Evolutionary conservation across 2,113 vertebrate species (phyloP), one percentile per base, ranked within the genome.

Genomic region (Phasianus colchicus): DNA sequence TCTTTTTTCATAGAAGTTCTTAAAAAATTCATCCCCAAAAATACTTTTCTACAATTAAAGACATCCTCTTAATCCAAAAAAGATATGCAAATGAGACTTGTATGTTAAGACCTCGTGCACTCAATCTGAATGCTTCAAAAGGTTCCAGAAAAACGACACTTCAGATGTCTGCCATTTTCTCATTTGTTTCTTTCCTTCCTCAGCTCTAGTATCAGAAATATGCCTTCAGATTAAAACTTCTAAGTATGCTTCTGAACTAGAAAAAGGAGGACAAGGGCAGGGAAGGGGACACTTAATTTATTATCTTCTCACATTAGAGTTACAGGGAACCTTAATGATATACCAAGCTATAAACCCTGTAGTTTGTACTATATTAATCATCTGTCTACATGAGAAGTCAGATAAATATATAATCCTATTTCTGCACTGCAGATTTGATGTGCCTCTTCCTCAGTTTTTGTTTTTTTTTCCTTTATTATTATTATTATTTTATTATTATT

Each of bases 241-340:
- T 73, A 83, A 93, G 61, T 78, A 47, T 38, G 47, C 60, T 92
- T 86, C 93, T 65, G 90, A 92, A 95, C 58, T 58, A 83, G 52
- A 63, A 78, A 95, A 96, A 94, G 84, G 89, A 96, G 94, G 95
- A 95, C 96, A 96, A 96, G 95, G 94, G 91, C 94, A 96, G 64
- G 55, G 55, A 96, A 63, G 76, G 91, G 88, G 94, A 97, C 91
- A 58, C 40, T 79, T 91, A 64, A 91, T 95, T 90, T 95, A 95
- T 95, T 94, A 88, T 91, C 93, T 91, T 86, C 91, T 84, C 88
- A 95, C 92, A 90, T 90, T 95, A 85, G 66, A 93, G 71, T 88
- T 93, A 93, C 84, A 77, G 38, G 69, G 82, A 94, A 85, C 72
- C 34, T 94, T 96, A 96, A 92, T 93, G 94, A 95, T 60, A 95